Evolutionary conservation across 1,140 invertebrate genomes (phyloP), one percentile per base, ranked within the genome.

Genomic region (Mycetomoellerius zeteki): DNA sequence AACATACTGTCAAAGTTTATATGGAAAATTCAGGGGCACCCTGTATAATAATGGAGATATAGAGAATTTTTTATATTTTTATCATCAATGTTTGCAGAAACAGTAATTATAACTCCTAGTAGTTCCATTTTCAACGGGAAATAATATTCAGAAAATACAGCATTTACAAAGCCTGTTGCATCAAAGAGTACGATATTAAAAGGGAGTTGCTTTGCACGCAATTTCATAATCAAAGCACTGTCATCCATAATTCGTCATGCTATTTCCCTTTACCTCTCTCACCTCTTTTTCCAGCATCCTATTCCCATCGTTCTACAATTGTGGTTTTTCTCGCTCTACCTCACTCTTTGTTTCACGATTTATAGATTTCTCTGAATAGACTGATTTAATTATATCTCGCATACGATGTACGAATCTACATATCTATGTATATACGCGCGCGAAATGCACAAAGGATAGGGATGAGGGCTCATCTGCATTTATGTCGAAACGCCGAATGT

Each of bases 361-460:
- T 60, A 69, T 60, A 33, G 21, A 84, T n/a, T 4, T 24, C 43
- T 60, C 54, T 60, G 16, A 33, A 62, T 75, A 33, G 21, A 85
- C 7, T 64, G 72, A 76, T 85, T 85, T 85, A 85, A 85, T 75
- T 84, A 67, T 65, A 84, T 37, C 30, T 33, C 6, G 19, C 10
- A 12, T 47, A 47, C 10, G 7, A 47, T 24, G 14, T 7, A 14
- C 27, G 21, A 2, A 16, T 19, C 0, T 21, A 19, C 52, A 64
- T 12, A 14, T 3, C 27, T 14, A 24, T 19, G 10, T 3, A n/a
- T 24, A 30, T 33, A 8, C n/a, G 58, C 33, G 43, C 60, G 77
- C 86, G 43, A 47, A 27, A 21, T 65, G 43, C 33, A 33, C 52
- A 82, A 58, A 56, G 50, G 30, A 43, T 37, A 30, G 14, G 58